phyloP scores from a whole-genome alignment of 2,797 vertebrate genomes.

The Gallinago nigripennis region DNA sequence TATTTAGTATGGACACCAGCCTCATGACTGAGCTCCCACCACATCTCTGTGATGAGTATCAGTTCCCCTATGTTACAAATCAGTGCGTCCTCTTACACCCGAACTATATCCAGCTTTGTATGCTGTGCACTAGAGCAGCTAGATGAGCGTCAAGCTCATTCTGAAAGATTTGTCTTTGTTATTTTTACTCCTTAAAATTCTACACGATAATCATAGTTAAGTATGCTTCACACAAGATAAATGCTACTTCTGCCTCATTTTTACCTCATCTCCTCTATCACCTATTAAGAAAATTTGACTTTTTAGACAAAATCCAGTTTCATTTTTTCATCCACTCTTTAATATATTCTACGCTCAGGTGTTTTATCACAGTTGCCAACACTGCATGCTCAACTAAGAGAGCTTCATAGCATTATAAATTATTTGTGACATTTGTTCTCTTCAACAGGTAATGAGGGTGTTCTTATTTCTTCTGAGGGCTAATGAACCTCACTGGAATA shows the following conservation, averaged over 20 bases:
- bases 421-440: not conserved
- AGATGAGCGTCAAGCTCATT: not conserved
- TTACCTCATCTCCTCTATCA: not conserved
- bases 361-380: not conserved
- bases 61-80: not conserved
- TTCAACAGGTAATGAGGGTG: not conserved
- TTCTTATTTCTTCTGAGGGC: not conserved
- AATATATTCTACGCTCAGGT: not conserved
- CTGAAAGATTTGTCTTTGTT: not conserved
- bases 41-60: not conserved
- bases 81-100: not conserved
- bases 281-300: not conserved
- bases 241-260: not conserved
- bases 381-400: fast-evolving
- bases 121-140: not conserved
- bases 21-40: not conserved
- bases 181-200: not conserved
- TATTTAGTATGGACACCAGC: not conserved
- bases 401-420: not conserved
- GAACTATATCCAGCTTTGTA: not conserved
- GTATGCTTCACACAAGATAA: not conserved
- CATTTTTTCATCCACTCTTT: not conserved
- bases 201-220: not conserved
- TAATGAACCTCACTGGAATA: not conserved
- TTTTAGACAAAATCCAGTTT: not conserved